These are phyloP conservation scores for Pogonus chalceus DNA, from an alignment of 1,140 invertebrate species.

Conservation along the genomic window DNA sequence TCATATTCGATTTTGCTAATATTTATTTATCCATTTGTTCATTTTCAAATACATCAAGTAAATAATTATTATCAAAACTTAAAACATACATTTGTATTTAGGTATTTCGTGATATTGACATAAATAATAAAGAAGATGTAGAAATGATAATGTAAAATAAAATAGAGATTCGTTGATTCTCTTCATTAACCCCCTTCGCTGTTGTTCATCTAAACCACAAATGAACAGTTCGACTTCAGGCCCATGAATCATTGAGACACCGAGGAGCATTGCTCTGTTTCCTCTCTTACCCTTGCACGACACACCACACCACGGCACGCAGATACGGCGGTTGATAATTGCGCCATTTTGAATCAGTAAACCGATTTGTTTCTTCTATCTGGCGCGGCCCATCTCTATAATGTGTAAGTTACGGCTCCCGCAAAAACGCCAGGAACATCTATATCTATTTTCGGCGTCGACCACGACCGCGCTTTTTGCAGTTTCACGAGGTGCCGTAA, in stretches of 20 bases:
- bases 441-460: slow-evolving; percentile 8
- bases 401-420: neutral
- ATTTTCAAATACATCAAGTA: too few species aligned
- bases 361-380: slow-evolving; percentile 6
- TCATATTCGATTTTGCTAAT: too few species aligned
- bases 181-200: slow-evolving; percentile 4
- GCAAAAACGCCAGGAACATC: neutral
- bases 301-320: neutral
- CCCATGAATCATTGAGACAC: neutral
- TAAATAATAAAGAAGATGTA: too few species aligned
- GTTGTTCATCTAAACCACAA: neutral
- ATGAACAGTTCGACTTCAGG: neutral
- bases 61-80: too few species aligned
- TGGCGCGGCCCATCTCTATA: slow-evolving; percentile 2
- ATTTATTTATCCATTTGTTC: too few species aligned
- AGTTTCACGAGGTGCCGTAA: too few species aligned
- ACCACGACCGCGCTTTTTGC: too few species aligned
- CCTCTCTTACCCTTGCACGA: neutral
- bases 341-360: slow-evolving; percentile 7
- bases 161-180: neutral
- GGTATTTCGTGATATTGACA: too few species aligned
- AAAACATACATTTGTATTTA: too few species aligned
- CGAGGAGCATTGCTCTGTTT: neutral
- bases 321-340: slow-evolving; percentile 4
- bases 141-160: too few species aligned